Evolutionary conservation across 92 coral and sea anemone species (phyloP).

Genomic region (Epizoanthus stellaris): DNA sequence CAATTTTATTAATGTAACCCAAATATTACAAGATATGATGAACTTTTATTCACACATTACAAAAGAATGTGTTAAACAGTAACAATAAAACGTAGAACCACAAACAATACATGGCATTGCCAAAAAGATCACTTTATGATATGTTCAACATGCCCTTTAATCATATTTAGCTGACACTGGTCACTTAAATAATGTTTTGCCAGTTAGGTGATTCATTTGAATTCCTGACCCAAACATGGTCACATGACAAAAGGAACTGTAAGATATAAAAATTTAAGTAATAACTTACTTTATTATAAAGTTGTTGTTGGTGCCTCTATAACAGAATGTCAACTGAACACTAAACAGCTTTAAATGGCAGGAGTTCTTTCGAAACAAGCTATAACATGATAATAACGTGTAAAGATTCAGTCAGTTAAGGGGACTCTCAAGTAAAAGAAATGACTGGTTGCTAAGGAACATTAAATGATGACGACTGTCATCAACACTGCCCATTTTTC

Average conservation of each 20-base stretch:
- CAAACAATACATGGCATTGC: not conserved
- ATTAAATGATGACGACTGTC: too few relatives aligned
- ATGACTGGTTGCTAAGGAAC: too few relatives aligned
- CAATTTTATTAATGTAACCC: not conserved
- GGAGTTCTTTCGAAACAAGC: too few relatives aligned
- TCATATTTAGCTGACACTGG: not conserved
- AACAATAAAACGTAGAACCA: not conserved
- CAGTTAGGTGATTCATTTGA: not conserved
- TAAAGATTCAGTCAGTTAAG: too few relatives aligned
- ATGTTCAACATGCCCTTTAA: not conserved
- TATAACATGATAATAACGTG: too few relatives aligned
- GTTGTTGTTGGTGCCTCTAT: not conserved
- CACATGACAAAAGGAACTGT: not conserved
- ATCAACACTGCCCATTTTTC: too few relatives aligned
- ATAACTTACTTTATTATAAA: not conserved
- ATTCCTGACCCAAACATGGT: not conserved
- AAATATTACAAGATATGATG: conserved; percentile 2
- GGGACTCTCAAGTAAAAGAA: too few relatives aligned
- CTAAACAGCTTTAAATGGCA: too few relatives aligned
- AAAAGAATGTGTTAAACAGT: not conserved
- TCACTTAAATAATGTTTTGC: not conserved
- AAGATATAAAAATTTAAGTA: not conserved
- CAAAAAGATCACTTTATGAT: not conserved
- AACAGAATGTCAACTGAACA: not conserved
- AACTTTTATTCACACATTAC: not conserved